A percentile compares a stretch with the other conserved stretches of the same genome.
Evolutionary conservation across 2,888 invertebrate species (phyloP).

Genomic region (Xestobium rufovillosum): DNA sequence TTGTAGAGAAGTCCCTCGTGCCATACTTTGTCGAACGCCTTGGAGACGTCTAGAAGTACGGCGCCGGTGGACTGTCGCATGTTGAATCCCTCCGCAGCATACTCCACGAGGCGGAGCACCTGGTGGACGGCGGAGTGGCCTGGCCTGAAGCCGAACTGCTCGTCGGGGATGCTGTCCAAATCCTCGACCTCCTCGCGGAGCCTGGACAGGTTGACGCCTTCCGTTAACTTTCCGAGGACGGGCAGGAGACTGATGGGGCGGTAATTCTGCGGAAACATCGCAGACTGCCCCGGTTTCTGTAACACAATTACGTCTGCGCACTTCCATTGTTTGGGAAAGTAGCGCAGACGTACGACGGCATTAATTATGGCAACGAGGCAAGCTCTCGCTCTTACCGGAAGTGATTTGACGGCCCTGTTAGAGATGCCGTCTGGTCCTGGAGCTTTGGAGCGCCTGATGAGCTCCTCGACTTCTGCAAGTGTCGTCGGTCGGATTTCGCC

Average conservation of each 20-base stretch:
- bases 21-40: slow-evolving; percentile 3
- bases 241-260: slow-evolving; percentile 3
- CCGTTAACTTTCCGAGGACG: neutral
- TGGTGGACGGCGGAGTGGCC: slow-evolving; percentile 1
- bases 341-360: neutral
- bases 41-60: neutral
- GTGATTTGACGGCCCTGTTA: slow-evolving; percentile 1
- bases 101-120: neutral
- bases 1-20: neutral
- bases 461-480: too few relatives aligned
- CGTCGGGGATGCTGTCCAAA: slow-evolving; percentile 1
- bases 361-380: neutral
- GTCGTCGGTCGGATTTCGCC: too few relatives aligned
- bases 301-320: neutral
- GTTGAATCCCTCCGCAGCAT: slow-evolving; percentile 1
- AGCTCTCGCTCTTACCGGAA: slow-evolving; percentile 1
- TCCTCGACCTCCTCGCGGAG: too few relatives aligned
- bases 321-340: neutral
- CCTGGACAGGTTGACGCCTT: too few relatives aligned
- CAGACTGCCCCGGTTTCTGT: neutral
- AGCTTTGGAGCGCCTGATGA: too few relatives aligned
- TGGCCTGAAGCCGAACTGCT: slow-evolving; percentile 1
- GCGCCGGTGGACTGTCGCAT: neutral
- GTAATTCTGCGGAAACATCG: neutral
- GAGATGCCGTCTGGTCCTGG: slow-evolving; percentile 5